Evolutionary conservation across 2,888 invertebrate genomes (phyloP).

Genomic region (Pocota personata): DNA sequence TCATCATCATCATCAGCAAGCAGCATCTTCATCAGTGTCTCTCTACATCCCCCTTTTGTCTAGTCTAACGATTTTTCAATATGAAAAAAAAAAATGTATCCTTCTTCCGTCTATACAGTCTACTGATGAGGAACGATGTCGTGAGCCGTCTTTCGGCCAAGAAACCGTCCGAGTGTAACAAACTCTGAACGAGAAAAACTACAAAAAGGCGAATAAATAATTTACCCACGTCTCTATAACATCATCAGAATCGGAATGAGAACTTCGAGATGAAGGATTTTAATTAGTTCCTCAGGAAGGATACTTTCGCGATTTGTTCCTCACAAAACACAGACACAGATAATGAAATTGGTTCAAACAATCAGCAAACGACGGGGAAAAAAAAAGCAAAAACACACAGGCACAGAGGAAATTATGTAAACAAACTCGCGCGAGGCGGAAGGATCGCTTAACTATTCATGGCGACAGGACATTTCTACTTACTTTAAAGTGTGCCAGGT

Average conservation of each 20-base stretch:
- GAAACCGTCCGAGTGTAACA: constrained; percentile 54
- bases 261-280: constrained; percentile 49
- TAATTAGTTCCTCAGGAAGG: constrained; percentile 70
- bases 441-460: constrained; percentile 59
- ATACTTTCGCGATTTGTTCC: constrained; percentile 58
- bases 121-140: not conserved
- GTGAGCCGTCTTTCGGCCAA: not conserved
- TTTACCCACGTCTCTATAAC: constrained; percentile 57
- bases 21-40: constrained; percentile 44
- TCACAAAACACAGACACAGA: not conserved
- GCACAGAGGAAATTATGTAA: constrained; percentile 60
- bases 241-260: constrained; percentile 40
- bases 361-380: constrained; percentile 4
- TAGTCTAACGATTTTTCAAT: constrained; percentile 65
- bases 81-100: constrained; percentile 5
- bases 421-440: constrained; percentile 55
- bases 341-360: constrained; percentile 26
- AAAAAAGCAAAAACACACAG: constrained; percentile 21
- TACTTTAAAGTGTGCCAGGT: constrained; percentile 42
- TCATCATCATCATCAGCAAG: constrained; percentile 34
- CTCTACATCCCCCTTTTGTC: constrained; percentile 16
- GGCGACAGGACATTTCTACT: constrained; percentile 39
- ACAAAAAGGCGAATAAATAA: constrained; percentile 68
- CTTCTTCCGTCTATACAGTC: constrained; percentile 6
- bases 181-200: constrained; percentile 43